A percentile compares a stretch with the other conserved stretches of the same genome.
Conservation (phyloP, 2,797 vertebrate genomes). For the Amblyraja radiata region DNA sequence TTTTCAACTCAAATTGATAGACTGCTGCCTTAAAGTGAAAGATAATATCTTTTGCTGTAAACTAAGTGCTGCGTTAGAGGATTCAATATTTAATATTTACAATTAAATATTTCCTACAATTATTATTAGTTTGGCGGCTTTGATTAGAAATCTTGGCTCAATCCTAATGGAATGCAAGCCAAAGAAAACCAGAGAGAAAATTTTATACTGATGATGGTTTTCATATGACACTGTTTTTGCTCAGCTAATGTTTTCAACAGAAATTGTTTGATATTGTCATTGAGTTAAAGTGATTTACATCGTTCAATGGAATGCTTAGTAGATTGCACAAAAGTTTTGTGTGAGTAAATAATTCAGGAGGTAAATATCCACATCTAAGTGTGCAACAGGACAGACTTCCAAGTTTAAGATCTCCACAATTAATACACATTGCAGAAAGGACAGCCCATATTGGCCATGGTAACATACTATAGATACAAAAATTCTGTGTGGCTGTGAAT, state of each 20-base stretch:
- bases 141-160: background rate
- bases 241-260: background rate
- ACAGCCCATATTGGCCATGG: background rate
- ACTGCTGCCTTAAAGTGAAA: too few species aligned
- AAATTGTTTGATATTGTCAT: background rate
- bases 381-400: background rate
- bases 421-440: background rate
- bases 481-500: background rate
- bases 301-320: background rate
- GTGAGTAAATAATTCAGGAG: background rate
- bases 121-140: background rate
- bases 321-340: background rate
- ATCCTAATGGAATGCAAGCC: background rate
- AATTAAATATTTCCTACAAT: background rate
- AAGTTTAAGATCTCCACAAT: background rate
- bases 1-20: too few species aligned
- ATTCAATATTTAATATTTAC: too few species aligned
- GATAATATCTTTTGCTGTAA: background rate
- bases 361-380: background rate
- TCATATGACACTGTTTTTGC: background rate
- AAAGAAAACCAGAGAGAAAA: background rate
- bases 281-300: background rate
- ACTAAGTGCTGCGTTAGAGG: background rate
- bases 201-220: background rate
- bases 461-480: background rate